Percentiles rank a stretch among this genome's conserved stretches.
Conservation (phyloP, 92 coral and sea anemone species). For the Porites evermanni region DNA sequence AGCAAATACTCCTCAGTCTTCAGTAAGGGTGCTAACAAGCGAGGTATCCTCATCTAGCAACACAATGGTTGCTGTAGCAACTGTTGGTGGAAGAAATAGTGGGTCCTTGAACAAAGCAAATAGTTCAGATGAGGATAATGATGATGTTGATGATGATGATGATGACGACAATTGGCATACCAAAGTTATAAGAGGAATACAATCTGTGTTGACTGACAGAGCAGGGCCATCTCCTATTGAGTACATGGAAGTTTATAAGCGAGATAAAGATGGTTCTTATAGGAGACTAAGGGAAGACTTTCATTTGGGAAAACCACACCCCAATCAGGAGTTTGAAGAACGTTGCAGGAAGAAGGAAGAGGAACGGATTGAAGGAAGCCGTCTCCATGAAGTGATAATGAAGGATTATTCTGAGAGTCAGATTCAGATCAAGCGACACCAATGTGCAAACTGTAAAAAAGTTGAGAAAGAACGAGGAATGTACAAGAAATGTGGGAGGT, state of each 20-base stretch:
- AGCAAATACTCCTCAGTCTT: not conserved
- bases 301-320: constrained; percentile 86
- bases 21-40: not conserved
- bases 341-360: constrained; percentile 53
- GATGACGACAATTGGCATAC: constrained; percentile 38
- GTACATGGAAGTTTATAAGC: constrained; percentile 39
- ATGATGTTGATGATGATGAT: constrained; percentile 53
- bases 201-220: constrained; percentile 33
- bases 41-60: constrained; percentile 1
- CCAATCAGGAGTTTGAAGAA: constrained; percentile 80
- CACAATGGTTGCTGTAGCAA: not conserved
- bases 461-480: constrained; percentile 74
- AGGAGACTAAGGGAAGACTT: constrained; percentile 67
- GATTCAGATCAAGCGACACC: constrained; percentile 54
- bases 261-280: constrained; percentile 52
- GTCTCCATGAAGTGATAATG: constrained; percentile 27
- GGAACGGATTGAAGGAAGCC: constrained; percentile 21
- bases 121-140: constrained; percentile 25
- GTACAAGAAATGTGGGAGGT: constrained; percentile 94
- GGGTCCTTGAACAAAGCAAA: not conserved
- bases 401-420: constrained; percentile 20
- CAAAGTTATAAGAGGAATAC: constrained; percentile 38
- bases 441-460: constrained; percentile 86
- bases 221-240: constrained; percentile 21
- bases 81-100: not conserved